These are phyloP conservation scores for Pangasianodon gigas DNA, from an alignment of 2,113 vertebrate genomes.

Conservation along the genomic window DNA sequence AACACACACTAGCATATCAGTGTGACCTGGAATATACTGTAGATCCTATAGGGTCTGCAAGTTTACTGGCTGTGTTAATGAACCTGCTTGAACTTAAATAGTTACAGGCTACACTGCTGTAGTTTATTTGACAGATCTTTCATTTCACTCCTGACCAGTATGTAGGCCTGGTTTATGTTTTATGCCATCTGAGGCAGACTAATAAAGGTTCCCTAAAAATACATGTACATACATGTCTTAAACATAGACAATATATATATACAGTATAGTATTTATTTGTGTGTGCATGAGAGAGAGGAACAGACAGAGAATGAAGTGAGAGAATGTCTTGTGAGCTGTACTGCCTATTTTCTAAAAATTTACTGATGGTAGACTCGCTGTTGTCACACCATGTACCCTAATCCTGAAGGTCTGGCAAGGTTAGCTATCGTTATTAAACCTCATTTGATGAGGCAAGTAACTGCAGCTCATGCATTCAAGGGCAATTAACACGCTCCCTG, in stretches of 20 bases:
- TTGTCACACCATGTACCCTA: not conserved
- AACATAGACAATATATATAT: no score
- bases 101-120: no score
- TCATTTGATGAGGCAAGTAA: slow-evolving; percentile 39
- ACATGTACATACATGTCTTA: not conserved
- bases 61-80: not conserved
- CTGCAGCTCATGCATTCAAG: slow-evolving; percentile 43
- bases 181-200: not conserved
- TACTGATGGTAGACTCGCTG: not conserved
- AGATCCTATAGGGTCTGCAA: not conserved
- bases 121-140: not conserved
- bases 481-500: slow-evolving; percentile 47
- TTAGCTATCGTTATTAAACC: slow-evolving; percentile 40
- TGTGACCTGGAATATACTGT: no score
- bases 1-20: not conserved
- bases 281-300: not conserved
- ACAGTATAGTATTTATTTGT: not conserved
- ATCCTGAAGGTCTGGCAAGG: slow-evolving; percentile 35
- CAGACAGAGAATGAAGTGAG: not conserved
- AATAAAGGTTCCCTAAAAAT: not conserved
- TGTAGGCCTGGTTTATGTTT: not conserved
- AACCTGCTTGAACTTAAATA: no score
- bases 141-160: not conserved
- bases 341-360: not conserved
- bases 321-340: not conserved